Evolutionary conservation across 2,888 invertebrate species (phyloP), one percentile per base, ranked within the genome.

Genomic region (Dorcus hopei): DNA sequence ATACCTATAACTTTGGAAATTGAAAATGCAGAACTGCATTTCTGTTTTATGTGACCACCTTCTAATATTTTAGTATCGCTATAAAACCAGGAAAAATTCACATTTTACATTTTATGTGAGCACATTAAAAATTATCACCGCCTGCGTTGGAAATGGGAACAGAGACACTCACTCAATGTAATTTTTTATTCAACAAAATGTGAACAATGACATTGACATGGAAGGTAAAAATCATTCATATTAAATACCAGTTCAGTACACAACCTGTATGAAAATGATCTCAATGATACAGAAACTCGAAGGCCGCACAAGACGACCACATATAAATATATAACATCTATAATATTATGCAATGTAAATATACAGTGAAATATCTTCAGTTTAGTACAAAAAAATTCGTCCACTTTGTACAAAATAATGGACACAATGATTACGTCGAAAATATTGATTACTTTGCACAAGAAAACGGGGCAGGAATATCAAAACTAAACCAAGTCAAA

Each of bases 121-220:
- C 19, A 3, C 6, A 6, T 33, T 33, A 33, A 33, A 33, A 33
- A 33, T 33, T 5, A 33, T 33, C 26, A 33, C 26, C 6, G 26
- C 5, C 7, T 7, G 3, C 26, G 6, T 33, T 33, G 2, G 26
- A 33, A 6, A 33, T 33, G 26, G 26, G 26, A 33, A 33, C 26
- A 33, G 26, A 33, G 6, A 33, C 1, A 1, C 26, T 33, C 26
- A 33, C 26, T 33, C 26, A 33, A 33, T 33, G 26, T 33, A 33
- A 52, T 48, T 43, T 56, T 59, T 59, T 56, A 59, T 59, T 56
- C 56, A 59, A 59, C 59, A 56, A 55, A 59, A 55, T 56, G 56
- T 56, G 59, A 58, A 59, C 55, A 59, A 59, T 59, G 56, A 59
- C 59, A 59, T 49, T 42, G 41, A 55, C 43, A 52, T 56, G 52